phyloP scores from a whole-genome alignment of 2,797 vertebrate genomes.

The Coranthus polyacanthus region DNA sequence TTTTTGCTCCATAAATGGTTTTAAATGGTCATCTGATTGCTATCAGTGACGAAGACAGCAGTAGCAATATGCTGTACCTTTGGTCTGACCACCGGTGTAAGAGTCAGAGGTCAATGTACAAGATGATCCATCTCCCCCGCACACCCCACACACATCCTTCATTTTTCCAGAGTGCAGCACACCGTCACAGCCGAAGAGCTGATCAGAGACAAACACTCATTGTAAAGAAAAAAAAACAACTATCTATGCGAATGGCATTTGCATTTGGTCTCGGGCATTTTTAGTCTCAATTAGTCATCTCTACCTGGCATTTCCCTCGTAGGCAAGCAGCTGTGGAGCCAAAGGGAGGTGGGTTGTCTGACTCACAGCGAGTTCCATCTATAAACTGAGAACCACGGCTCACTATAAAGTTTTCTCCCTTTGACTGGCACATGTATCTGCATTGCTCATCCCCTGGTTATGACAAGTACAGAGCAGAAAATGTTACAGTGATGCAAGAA shows the following conservation, averaged over 20 bases:
- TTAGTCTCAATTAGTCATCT: background rate
- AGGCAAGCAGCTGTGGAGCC: constrained; percentile 86
- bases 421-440: constrained; percentile 89
- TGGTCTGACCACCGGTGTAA: constrained; percentile 86
- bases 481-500: background rate
- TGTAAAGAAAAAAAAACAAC: background rate
- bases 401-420: constrained; percentile 89
- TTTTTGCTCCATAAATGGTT: background rate
- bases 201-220: constrained; percentile 39
- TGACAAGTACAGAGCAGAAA: background rate
- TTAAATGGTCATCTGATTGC: background rate
- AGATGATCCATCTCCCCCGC: constrained; percentile 90
- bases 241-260: background rate
- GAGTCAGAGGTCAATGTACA: constrained; percentile 85
- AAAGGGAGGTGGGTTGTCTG: constrained; percentile 27
- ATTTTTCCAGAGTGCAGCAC: constrained; percentile 86
- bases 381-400: constrained; percentile 89
- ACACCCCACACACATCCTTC: constrained; percentile 89
- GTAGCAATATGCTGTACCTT: constrained; percentile 79
- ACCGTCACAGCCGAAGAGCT: constrained; percentile 95
- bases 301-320: constrained; percentile 90
- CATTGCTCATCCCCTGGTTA: constrained; percentile 90
- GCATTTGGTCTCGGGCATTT: constrained; percentile 10
- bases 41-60: background rate
- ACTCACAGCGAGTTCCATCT: constrained; percentile 93